A percentile compares a stretch with the other conserved stretches of the same genome.
These are phyloP conservation scores for Plecotus auritus DNA, from an alignment of 2,113 vertebrate genomes.

Conservation along the genomic window DNA sequence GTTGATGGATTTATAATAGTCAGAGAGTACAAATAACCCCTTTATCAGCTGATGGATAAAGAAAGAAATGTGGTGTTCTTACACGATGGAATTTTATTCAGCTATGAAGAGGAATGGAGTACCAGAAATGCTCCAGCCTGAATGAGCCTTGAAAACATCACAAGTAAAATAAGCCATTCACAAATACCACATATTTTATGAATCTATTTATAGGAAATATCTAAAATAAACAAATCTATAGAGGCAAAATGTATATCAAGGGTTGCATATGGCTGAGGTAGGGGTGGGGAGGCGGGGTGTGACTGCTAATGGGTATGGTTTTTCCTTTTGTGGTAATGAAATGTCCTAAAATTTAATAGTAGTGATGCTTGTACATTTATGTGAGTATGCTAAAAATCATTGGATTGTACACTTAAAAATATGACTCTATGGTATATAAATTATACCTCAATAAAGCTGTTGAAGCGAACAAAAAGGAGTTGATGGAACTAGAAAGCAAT, in stretches of 20 bases:
- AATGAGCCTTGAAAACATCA: background rate
- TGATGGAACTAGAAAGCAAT: background rate
- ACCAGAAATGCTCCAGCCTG: background rate
- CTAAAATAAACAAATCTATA: background rate
- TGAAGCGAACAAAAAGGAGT: background rate
- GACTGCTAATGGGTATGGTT: background rate
- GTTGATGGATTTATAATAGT: background rate
- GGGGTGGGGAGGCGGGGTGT: background rate
- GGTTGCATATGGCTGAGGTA: background rate
- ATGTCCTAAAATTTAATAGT: background rate
- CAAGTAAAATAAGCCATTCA: background rate
- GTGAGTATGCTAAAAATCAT: background rate
- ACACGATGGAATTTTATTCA: background rate
- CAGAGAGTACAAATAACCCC: background rate
- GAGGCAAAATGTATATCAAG: background rate
- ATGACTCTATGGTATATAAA: background rate
- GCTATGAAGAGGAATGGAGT: background rate
- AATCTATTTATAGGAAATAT: background rate
- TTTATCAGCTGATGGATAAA: background rate
- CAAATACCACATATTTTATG: background rate
- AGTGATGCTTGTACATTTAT: background rate
- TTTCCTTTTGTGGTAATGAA: background rate
- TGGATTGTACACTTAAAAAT: background rate
- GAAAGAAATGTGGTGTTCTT: background rate
- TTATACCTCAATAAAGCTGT: background rate